Conservation (phyloP, 1,140 invertebrate species). For the Tachypleus tridentatus region DNA sequence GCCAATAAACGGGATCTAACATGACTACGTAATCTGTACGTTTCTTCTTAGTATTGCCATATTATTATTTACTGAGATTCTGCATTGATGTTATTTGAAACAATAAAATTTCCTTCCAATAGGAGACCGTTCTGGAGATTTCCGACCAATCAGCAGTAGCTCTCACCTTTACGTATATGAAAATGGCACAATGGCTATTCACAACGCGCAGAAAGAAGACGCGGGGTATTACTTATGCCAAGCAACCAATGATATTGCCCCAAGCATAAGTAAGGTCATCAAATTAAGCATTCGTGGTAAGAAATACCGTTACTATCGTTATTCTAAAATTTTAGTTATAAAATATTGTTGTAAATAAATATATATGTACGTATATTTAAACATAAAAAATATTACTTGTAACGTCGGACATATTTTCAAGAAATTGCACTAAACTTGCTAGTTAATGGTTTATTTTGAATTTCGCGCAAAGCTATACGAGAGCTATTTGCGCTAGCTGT, state of each 20-base stretch:
- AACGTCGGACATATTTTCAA: neutral
- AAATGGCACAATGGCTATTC: constrained; percentile 29
- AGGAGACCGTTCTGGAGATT: constrained; percentile 15
- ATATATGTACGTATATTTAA: neutral
- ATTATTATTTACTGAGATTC: too few species aligned
- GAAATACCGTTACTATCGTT: neutral
- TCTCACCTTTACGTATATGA: constrained; percentile 28
- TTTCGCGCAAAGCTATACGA: too few species aligned
- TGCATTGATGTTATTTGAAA: neutral
- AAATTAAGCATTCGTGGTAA: constrained; percentile 33
- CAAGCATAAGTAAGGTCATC: constrained; percentile 35
- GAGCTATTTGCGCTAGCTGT: too few species aligned
- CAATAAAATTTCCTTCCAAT: neutral
- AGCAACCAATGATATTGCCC: constrained; percentile 33
- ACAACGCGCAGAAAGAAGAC: constrained; percentile 29
- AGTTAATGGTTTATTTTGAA: neutral
- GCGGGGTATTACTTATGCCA: constrained; percentile 37
- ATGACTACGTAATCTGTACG: too few species aligned
- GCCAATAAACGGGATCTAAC: too few species aligned
- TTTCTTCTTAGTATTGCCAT: too few species aligned
- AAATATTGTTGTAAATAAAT: neutral
- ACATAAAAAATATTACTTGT: neutral
- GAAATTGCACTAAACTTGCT: neutral
- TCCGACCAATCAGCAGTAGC: constrained; percentile 22
- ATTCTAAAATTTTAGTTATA: neutral